Evolutionary conservation across 2,797 vertebrate species (phyloP), one percentile per base, ranked within the genome.

Genomic region (Glyptemys insculpta): DNA sequence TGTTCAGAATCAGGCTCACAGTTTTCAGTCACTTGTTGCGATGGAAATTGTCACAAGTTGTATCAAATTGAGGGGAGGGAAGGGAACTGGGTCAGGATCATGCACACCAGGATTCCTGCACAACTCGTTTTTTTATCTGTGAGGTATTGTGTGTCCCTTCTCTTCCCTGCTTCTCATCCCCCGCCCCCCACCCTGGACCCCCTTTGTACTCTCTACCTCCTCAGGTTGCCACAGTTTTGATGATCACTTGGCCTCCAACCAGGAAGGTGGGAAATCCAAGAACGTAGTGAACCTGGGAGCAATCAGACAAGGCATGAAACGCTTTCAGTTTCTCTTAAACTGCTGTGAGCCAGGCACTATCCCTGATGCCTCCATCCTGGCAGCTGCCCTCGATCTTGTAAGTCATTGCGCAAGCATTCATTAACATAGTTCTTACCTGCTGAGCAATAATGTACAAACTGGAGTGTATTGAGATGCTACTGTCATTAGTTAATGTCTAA

Each of bases 291-390:
- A 99, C 97, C 97, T 99, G 95, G 99, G 99, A 62, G 99, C 99
- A 37, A 99, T 99, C 92, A 98, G 99, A 49, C 99, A 99, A 97
- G 99, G 99, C 85, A 99, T 99, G 99, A 99, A 99, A 93, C 99
- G 99, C 87, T 99, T 99, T 96, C 99, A 99, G 97, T 99, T 99
- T 95, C 99, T 99, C 59, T 98, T 99, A 80, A 99, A 99, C 98
- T 99, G 99, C 98, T 99, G 99, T 79, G 99, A 99, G 85, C 99
- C 99, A 0, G 99, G 99, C 78, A 99, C 99, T 57, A 99, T 99
- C 87, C 99, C 99, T 0, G 99, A 99, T 79, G 99, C 99, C 41
- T 99, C 99, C 79, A 99, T 99, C 97, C 96, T 99, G 44, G 99
- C 99, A 18, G 99, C 99, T 3, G 99, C 99, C 79, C 98, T 99